phyloP scores from a whole-genome alignment of 2,888 invertebrate species.

The Morinoia aosen region DNA sequence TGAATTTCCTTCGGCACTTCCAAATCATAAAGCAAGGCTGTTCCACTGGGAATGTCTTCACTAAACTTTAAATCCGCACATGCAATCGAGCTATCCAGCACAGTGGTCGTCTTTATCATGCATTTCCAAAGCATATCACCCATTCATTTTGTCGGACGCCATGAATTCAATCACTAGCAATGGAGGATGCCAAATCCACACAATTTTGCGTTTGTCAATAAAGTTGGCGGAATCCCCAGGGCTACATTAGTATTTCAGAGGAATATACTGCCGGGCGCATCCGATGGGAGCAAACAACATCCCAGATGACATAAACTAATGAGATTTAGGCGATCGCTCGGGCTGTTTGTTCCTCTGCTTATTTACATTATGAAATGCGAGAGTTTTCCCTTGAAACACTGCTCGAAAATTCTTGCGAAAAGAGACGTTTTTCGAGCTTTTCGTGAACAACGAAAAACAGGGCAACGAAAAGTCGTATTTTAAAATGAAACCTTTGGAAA shows the following conservation, averaged over 20 bases:
- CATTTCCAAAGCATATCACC: constrained; percentile 52
- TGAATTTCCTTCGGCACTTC: constrained; percentile 22
- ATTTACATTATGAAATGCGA: constrained; percentile 52
- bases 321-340: constrained; percentile 48
- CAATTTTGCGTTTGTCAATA: constrained; percentile 52
- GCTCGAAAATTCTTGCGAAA: not conserved
- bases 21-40: constrained; percentile 40
- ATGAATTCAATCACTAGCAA: constrained; percentile 51
- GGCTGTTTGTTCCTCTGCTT: constrained; percentile 48
- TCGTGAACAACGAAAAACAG: not conserved
- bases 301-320: constrained; percentile 53
- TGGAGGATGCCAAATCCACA: constrained; percentile 52
- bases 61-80: constrained; percentile 51
- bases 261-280: constrained; percentile 50
- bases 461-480: not conserved
- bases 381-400: not conserved
- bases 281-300: constrained; percentile 53
- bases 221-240: constrained; percentile 51
- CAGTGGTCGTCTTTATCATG: constrained; percentile 49
- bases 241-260: constrained; percentile 53
- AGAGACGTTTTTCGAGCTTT: not conserved
- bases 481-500: not conserved
- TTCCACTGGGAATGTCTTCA: not conserved
- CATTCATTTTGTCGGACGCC: constrained; percentile 51
- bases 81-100: constrained; percentile 53